phyloP scores from a whole-genome alignment of 2,113 vertebrate genomes.

The Gambusia affinis region DNA sequence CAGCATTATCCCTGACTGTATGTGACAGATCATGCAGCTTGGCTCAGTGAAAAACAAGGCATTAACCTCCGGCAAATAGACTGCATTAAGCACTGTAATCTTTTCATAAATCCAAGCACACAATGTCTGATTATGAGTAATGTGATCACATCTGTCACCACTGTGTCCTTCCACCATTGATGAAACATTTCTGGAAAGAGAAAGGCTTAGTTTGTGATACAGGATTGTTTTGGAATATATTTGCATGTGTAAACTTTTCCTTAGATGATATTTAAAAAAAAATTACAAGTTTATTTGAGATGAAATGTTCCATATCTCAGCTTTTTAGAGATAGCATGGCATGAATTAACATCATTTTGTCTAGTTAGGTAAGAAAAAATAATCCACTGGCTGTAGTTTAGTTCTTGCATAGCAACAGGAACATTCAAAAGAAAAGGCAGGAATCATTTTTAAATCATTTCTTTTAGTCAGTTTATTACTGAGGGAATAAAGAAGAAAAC shows the following conservation, averaged over 20 bases:
- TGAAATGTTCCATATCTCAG: neutral
- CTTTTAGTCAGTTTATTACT: neutral
- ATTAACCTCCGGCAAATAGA: neutral
- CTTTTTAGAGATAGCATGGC: neutral
- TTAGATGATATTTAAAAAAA: neutral
- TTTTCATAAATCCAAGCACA: neutral
- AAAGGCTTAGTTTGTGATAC: neutral
- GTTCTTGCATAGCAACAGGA: neutral
- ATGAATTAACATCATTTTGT: slow-evolving; percentile 2
- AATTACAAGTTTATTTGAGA: neutral
- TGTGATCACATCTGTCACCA: neutral
- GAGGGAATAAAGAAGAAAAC: no score
- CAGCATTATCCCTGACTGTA: slow-evolving; percentile 1
- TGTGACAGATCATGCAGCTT: neutral
- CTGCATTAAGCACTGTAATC: neutral
- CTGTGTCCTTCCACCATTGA: neutral
- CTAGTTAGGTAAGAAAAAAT: neutral
- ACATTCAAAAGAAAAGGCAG: neutral
- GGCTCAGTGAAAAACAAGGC: neutral
- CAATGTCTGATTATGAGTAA: neutral
- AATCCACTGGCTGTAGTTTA: neutral
- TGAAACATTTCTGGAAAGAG: neutral
- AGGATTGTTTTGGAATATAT: neutral
- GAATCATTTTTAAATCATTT: neutral
- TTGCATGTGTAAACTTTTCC: neutral